Percentiles rank a stretch among this genome's conserved stretches.
Conservation (phyloP, 2,888 invertebrate genomes). For the Diplolepis rosae region DNA sequence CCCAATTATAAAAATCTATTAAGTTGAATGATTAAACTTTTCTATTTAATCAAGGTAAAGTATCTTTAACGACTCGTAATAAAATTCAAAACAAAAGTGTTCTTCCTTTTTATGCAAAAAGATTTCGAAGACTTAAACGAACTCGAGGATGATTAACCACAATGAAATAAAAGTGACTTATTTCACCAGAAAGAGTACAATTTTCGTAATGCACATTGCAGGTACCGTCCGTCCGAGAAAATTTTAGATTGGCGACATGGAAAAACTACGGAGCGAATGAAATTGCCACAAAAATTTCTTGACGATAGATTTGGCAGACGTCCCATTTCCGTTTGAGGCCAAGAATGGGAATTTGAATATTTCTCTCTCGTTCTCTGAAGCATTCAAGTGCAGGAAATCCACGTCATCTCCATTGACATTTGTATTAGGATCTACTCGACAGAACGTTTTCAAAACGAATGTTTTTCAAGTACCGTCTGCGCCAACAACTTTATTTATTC, state of each 20-base stretch:
- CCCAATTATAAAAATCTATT: no score
- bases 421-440: neutral
- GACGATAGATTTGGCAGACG: conserved; percentile 18
- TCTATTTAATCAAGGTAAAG: no score
- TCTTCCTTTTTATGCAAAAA: neutral
- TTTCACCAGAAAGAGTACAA: conserved; percentile 19
- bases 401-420: neutral
- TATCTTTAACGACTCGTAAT: neutral
- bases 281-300: conserved; percentile 27
- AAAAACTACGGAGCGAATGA: conserved; percentile 2
- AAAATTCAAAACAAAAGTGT: neutral
- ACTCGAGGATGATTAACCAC: conserved; percentile 4
- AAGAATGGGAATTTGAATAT: conserved; percentile 12
- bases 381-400: neutral
- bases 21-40: no score
- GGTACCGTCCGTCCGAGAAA: conserved; percentile 16
- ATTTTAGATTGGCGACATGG: conserved; percentile 17
- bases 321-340: conserved; percentile 1
- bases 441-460: neutral
- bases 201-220: conserved; percentile 34
- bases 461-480: neutral
- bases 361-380: neutral
- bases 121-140: neutral
- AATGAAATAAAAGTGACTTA: conserved; percentile 13
- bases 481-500: no score